Conservation (phyloP, 2,888 invertebrate species). For the Pyrochroa serraticornis region DNA sequence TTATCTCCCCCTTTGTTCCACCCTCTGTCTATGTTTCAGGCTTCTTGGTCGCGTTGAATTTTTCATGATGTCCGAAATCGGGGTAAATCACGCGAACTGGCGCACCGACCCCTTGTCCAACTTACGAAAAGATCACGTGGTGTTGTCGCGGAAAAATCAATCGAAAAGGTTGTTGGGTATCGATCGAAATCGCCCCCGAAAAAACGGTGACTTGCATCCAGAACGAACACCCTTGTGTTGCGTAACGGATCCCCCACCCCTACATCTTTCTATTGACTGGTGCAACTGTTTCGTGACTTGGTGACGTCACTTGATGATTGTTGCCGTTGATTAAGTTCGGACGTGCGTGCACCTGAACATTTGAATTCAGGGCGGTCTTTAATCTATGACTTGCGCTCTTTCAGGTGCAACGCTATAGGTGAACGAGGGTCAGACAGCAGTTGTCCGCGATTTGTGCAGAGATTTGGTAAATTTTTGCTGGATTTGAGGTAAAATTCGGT, state of each 20-base stretch:
- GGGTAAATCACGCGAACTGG: conserved; percentile 37
- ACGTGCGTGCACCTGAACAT: conserved; percentile 49
- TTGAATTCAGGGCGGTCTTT: conserved; percentile 45
- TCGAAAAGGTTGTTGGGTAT: conserved; percentile 54
- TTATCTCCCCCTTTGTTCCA: not conserved
- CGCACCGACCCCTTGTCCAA: conserved; percentile 28
- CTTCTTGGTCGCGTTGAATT: conserved; percentile 8
- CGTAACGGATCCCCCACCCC: not conserved
- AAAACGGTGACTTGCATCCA: not conserved
- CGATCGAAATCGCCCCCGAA: conserved; percentile 34
- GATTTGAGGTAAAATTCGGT: too few relatives aligned
- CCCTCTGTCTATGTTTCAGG: not conserved
- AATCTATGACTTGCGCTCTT: conserved; percentile 48
- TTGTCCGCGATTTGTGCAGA: not conserved
- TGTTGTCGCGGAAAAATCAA: conserved; percentile 47
- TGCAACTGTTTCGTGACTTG: conserved; percentile 51
- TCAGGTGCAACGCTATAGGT: conserved; percentile 22
- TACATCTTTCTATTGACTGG: conserved; percentile 36
- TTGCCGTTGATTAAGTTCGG: conserved; percentile 48
- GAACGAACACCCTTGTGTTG: not conserved
- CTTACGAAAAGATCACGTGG: conserved; percentile 30
- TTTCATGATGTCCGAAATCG: conserved; percentile 34
- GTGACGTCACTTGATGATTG: conserved; percentile 53
- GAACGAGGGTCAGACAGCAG: not conserved
- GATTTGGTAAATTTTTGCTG: too few relatives aligned